Conservation (phyloP, 2,888 invertebrate species). For the Drosophila anomalipes region DNA sequence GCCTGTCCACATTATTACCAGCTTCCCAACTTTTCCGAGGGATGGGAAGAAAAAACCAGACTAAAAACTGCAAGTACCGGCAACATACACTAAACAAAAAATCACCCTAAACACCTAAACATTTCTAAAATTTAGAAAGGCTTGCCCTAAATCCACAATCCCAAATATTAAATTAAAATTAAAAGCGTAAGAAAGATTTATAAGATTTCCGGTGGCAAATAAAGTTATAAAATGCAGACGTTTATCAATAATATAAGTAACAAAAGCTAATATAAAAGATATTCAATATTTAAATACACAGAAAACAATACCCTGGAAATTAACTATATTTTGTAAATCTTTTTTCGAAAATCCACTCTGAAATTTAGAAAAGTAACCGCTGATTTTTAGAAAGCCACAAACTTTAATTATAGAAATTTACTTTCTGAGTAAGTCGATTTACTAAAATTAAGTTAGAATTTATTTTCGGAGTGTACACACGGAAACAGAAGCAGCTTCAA, state of each 20-base stretch:
- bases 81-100: slow-evolving; percentile 4
- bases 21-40: slow-evolving; percentile 65
- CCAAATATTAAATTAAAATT: background rate
- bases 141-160: background rate
- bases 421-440: background rate
- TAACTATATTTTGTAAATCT: background rate
- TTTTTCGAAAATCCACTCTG: background rate
- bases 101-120: background rate
- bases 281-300: background rate
- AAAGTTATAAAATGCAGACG: background rate
- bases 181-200: background rate
- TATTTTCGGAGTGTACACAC: background rate
- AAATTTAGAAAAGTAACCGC: background rate
- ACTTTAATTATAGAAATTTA: background rate
- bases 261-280: background rate
- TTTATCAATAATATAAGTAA: background rate
- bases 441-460: background rate
- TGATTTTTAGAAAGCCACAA: background rate
- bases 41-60: slow-evolving; percentile 37
- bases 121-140: background rate
- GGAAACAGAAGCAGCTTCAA: slow-evolving; percentile 23
- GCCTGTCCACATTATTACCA: slow-evolving; percentile 78
- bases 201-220: background rate
- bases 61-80: slow-evolving; percentile 40
- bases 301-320: background rate